Evolutionary conservation across 2,113 vertebrate genomes (phyloP), one percentile per base, ranked within the genome.

Genomic region (Zosterops borbonicus): DNA sequence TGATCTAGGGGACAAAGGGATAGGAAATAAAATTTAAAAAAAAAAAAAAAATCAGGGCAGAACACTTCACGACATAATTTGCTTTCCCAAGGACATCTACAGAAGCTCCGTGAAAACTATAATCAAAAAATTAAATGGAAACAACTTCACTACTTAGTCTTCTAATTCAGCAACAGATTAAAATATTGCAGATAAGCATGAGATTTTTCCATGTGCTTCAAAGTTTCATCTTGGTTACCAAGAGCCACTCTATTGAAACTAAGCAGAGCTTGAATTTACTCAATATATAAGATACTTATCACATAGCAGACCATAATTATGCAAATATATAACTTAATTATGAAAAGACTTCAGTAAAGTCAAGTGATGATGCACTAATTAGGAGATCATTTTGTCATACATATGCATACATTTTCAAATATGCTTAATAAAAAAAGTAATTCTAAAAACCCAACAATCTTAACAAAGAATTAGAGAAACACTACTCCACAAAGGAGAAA

Each of bases 1-100:
- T 5, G 99, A 99, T 91, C 99, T 99, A 60, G 5, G 31, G 41
- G 33, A n/a, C 44, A 56, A 60, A 14, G 33, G 42, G 37, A 53
- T 4, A 70, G 29, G 28, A 60, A 85, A 94, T 44, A 4, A 74
- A 35, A 35, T 21, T 2, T 13, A 75, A 46, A n/a, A 58, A 79
- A 52, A 77, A 25, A 53, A 25, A 13, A 39, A n/a, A 58, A 46
- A 67, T 12, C 33, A 71, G 2, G 33, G 47, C 47, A 67, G 27
- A 84, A 65, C 15, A 53, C 27, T 88, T 70, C 1, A 37, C 50
- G 7, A 74, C 47, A 53, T 14, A 67, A 33, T 50, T 71, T 78
- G 31, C n/a, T 92, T 91, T 80, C 25, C 49, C 39, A 17, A 4
- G 19, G 21, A 27, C 33, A 87, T 63, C 20, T 67, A 85, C 4